Conservation (phyloP, 2,113 vertebrate genomes). For the Hemiprocne comata region DNA sequence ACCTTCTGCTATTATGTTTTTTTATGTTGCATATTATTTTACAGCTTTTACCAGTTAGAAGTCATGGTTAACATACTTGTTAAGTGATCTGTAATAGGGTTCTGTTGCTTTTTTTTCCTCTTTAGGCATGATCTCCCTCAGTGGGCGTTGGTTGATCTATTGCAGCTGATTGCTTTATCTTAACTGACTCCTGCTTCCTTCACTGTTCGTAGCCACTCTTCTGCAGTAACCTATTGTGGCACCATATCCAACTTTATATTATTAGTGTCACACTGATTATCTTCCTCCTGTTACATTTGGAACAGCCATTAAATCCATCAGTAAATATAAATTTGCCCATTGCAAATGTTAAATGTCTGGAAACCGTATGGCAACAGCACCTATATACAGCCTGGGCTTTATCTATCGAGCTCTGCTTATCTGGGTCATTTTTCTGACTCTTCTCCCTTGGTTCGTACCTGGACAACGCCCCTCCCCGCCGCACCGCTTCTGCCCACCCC, state of each 20-base stretch:
- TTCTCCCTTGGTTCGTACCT: rapidly evolving
- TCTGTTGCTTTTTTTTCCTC: neutral
- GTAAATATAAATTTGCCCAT: neutral
- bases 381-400: rapidly evolving
- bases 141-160: rapidly evolving
- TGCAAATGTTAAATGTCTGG: rapidly evolving
- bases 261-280: rapidly evolving
- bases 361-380: rapidly evolving
- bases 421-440: rapidly evolving
- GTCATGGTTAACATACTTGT: neutral
- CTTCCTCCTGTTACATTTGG: neutral
- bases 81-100: neutral
- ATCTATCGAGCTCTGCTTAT: rapidly evolving
- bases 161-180: neutral
- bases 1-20: neutral
- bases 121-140: neutral
- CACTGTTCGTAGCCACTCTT: rapidly evolving
- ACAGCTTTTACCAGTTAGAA: neutral
- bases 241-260: rapidly evolving
- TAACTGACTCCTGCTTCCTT: neutral
- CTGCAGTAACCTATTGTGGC: neutral
- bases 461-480: neutral
- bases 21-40: neutral
- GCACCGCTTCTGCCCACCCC: rapidly evolving
- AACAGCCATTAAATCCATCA: neutral